Base-by-base conservation (phyloP, 2,888 invertebrate genomes). In the Lycophotia porphyrea region DNA sequence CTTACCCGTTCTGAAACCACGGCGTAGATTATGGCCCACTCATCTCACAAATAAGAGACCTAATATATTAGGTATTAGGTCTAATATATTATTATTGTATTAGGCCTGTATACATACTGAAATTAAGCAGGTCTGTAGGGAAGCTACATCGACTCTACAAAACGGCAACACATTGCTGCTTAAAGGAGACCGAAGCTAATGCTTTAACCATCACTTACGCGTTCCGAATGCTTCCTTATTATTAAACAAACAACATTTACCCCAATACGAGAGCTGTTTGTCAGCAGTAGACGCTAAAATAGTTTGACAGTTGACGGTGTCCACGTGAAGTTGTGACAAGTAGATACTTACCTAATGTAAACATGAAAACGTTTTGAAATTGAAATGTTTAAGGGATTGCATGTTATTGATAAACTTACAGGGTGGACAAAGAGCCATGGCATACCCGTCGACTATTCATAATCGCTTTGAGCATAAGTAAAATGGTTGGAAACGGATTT, bases 151-250 rank as follows among this genome's bases (percentile, higher is more conserved):
- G 47, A 47, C n/a, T 55, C 2, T 21, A 58, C 13, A 49, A 42
- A 55, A 36, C 27, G 36, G 42, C 27, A 49, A 31, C 66, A 75
- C 76, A 67, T 42, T 11, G 49, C 49, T 42, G 39, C 27, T 9
- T 31, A 39, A n/a, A 34, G 49, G 27, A 42, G 61, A 36, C 27
- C 61, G 21, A 71, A 47, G 47, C 69, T 83, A 84, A 81, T 82
- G 76, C n/a, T 82, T 81, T 72, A 80, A 68, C 70, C 70, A 64
- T 69, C 64, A 81, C 75, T 83, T 83, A 79, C 74, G 71, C 34
- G 47, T 31, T 58, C 61, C 52, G 79, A 86, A 81, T 82, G 83
- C 83, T 86, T 80, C 76, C 71, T 80, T 71, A 65, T 82, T 75
- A 74, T 64, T 74, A 67, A 58, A 65, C 55, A 49, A 44, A 36